These are phyloP conservation scores for Tylochromis polylepis DNA, from an alignment of 2,113 vertebrate species.

Conservation along the genomic window DNA sequence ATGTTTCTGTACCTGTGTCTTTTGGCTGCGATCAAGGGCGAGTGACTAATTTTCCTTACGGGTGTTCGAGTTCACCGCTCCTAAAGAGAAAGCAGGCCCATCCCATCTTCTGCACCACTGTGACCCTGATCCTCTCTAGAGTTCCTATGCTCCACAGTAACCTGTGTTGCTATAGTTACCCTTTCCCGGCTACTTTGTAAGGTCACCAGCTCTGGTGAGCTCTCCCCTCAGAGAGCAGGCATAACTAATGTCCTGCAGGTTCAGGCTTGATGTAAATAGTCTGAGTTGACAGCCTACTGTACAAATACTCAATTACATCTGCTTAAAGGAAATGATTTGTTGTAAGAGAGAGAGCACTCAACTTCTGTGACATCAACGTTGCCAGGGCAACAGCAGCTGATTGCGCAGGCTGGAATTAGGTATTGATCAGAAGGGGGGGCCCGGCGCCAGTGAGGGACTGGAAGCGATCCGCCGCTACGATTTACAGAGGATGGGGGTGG, in stretches of 20 bases:
- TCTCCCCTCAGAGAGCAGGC: constrained; percentile 80
- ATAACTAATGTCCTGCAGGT: constrained; percentile 89
- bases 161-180: constrained; percentile 86
- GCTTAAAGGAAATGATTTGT: constrained; percentile 98
- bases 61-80: constrained; percentile 5
- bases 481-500: constrained; percentile 88
- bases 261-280: constrained; percentile 90
- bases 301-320: constrained; percentile 95
- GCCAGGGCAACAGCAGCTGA: constrained; percentile 90
- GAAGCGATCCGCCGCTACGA: constrained; percentile 85
- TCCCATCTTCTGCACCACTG: constrained; percentile 21
- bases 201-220: constrained; percentile 83
- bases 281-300: constrained; percentile 88
- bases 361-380: constrained; percentile 96
- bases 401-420: constrained; percentile 95
- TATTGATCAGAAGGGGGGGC: constrained; percentile 88
- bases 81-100: constrained; percentile 21
- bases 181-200: constrained; percentile 83
- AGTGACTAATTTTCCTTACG: constrained; percentile 30
- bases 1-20: constrained; percentile 24
- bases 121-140: constrained; percentile 47
- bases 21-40: constrained; percentile 36
- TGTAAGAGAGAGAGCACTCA: constrained; percentile 88
- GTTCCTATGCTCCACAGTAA: constrained; percentile 63
- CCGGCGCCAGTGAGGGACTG: constrained; percentile 79